Conservation (phyloP, 1,140 invertebrate genomes). For the Venustaconcha ellipsiformis region DNA sequence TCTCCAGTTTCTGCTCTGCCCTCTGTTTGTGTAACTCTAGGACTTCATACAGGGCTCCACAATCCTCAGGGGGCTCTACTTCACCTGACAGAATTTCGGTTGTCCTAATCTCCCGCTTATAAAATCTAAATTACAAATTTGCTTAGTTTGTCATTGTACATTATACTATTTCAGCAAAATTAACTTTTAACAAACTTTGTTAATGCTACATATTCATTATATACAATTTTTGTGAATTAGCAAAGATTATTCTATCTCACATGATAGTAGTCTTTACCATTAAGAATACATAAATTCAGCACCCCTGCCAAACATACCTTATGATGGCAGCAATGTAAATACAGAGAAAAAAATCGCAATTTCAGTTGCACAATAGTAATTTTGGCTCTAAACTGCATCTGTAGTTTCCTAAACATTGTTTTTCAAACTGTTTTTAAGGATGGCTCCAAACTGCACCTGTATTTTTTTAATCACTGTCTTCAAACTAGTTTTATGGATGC, state of each 20-base stretch:
- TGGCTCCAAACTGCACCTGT: too few relatives aligned
- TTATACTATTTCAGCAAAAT: neutral
- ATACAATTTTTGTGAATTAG: neutral
- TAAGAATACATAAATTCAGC: neutral
- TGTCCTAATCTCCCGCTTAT: slow-evolving; percentile 55
- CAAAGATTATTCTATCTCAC: neutral
- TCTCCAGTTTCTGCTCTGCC: slow-evolving; percentile 36
- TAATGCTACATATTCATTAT: neutral
- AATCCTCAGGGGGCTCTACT: slow-evolving; percentile 51
- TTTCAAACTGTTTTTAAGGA: too few relatives aligned
- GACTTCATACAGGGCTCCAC: slow-evolving; percentile 55
- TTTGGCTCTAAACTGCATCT: too few relatives aligned
- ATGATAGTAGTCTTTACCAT: neutral
- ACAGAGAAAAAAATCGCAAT: too few relatives aligned
- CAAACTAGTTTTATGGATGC: too few relatives aligned
- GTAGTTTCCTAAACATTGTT: too few relatives aligned
- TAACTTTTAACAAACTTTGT: neutral
- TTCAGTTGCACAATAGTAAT: too few relatives aligned
- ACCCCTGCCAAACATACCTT: too few relatives aligned
- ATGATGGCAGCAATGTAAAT: too few relatives aligned
- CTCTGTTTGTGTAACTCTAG: slow-evolving; percentile 51
- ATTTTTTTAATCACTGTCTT: too few relatives aligned
- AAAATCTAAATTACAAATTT: slow-evolving; percentile 52
- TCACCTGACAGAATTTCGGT: slow-evolving; percentile 55
- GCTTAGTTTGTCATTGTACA: neutral